A percentile compares a stretch with the other conserved stretches of the same genome.
Conservation (phyloP, 1,140 invertebrate species). For the Brachionus koreanus region DNA sequence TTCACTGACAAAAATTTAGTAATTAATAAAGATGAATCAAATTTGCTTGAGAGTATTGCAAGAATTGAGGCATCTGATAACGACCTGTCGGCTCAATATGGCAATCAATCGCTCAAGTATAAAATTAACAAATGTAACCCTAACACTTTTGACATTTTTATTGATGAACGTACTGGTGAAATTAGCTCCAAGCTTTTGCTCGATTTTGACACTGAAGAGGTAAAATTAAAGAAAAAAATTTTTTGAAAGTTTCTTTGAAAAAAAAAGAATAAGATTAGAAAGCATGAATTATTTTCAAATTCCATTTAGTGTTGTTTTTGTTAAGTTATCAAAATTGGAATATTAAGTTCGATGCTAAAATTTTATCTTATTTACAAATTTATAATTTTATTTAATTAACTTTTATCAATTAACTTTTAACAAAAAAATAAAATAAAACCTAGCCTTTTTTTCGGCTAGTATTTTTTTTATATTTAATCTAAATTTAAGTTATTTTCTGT, state of each 20-base stretch:
- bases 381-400: no score
- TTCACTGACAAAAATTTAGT: constrained; percentile 19
- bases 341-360: no score
- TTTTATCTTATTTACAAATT: no score
- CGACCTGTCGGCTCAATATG: constrained; percentile 30
- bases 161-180: constrained; percentile 24
- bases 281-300: no score
- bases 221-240: neutral
- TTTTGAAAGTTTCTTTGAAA: no score
- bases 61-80: neutral
- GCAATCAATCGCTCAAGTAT: constrained; percentile 36
- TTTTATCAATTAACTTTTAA: no score
- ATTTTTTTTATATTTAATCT: no score
- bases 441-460: no score
- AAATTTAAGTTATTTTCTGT: no score
- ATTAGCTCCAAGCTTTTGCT: constrained; percentile 3
- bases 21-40: constrained; percentile 20
- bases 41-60: neutral
- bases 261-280: neutral
- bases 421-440: no score
- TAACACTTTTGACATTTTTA: constrained; percentile 19
- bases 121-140: constrained; percentile 1
- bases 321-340: no score
- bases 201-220: constrained; percentile 19
- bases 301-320: no score